Percentiles rank a stretch among this genome's conserved stretches.
Conservation (phyloP, 1,140 invertebrate genomes). For the Belonocnema kinseyi region DNA sequence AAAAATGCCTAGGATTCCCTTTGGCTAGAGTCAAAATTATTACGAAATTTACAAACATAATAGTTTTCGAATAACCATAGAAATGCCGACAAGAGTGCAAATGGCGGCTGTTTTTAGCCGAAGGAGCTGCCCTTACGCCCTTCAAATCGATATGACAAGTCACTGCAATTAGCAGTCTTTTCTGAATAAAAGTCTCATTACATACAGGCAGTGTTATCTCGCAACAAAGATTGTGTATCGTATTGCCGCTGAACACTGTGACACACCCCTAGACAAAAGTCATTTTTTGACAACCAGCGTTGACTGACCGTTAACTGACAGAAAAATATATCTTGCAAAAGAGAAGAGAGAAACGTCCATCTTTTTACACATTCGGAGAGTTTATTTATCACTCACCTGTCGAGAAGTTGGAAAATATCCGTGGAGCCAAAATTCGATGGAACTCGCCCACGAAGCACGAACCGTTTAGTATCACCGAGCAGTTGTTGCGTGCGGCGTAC, state of each 20-base stretch:
- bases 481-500: conserved; percentile 39
- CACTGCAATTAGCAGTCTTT: not conserved
- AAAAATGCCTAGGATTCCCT: not conserved
- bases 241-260: conserved; percentile 28
- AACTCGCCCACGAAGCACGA: not conserved
- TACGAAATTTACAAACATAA: not conserved
- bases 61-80: not conserved
- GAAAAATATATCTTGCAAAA: not conserved
- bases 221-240: conserved; percentile 31
- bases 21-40: not conserved
- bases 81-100: not conserved
- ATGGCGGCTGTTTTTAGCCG: conserved; percentile 9
- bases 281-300: conserved; percentile 17
- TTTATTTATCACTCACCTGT: conserved; percentile 18
- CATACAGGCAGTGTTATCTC: not conserved
- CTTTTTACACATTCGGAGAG: not conserved
- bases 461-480: conserved; percentile 34
- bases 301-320: not conserved
- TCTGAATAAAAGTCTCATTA: conserved; percentile 2
- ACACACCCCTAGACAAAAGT: conserved; percentile 38
- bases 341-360: not conserved
- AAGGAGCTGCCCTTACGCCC: not conserved
- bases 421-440: conserved; percentile 17
- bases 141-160: not conserved
- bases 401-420: conserved; percentile 2